These are phyloP conservation scores for Mactromeris polynyma DNA, from an alignment of 2,888 invertebrate genomes.

Conservation along the genomic window DNA sequence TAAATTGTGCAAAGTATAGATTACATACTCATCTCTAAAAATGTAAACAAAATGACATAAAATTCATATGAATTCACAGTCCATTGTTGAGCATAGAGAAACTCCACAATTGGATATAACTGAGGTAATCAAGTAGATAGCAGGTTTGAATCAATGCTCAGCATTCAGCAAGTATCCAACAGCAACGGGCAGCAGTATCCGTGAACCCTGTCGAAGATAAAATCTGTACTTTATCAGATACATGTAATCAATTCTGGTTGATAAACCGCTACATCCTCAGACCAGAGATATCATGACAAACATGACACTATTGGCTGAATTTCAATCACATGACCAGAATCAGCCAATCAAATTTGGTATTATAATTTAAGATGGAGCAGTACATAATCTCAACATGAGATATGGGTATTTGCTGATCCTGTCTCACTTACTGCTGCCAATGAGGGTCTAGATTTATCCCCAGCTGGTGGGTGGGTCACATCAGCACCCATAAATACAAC, in stretches of 20 bases:
- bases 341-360: background rate
- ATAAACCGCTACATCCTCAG: background rate
- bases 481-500: conserved; percentile 99
- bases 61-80: too few relatives aligned
- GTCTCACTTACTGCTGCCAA: conserved; percentile 94
- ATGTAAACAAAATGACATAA: too few relatives aligned
- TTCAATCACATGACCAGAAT: background rate
- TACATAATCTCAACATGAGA: too few relatives aligned
- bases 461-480: conserved; percentile 99
- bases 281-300: background rate
- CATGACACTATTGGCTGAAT: background rate
- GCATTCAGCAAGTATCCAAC: background rate
- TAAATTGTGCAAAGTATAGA: too few relatives aligned
- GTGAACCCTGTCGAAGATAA: conserved; percentile 6
- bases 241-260: background rate
- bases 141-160: background rate
- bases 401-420: background rate
- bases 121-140: too few relatives aligned
- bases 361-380: too few relatives aligned
- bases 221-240: background rate
- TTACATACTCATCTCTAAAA: too few relatives aligned
- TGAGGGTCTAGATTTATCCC: conserved; percentile 99
- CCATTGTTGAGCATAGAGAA: too few relatives aligned
- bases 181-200: background rate
- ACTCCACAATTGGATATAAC: too few relatives aligned